Conservation (phyloP, 92 coral and sea anemone species). For the Blastomussa wellsi region DNA sequence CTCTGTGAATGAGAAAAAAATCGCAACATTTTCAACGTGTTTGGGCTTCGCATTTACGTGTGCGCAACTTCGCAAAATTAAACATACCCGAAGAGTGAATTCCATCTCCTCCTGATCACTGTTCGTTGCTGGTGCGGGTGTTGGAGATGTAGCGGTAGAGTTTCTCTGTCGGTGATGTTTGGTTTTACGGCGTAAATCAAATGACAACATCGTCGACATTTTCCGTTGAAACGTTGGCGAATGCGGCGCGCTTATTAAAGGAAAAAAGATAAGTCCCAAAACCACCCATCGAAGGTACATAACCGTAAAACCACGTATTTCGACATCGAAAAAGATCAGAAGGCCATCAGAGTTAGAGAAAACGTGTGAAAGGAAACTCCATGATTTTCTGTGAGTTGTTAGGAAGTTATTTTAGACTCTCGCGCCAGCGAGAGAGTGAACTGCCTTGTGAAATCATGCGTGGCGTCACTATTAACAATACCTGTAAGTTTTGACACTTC, state of each 20-base stretch:
- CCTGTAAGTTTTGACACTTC: conserved; percentile 68
- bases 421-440: conserved; percentile 34
- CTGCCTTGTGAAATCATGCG: conserved; percentile 70
- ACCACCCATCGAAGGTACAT: conserved; percentile 72
- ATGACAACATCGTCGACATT: conserved; percentile 66
- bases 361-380: background rate
- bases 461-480: conserved; percentile 59
- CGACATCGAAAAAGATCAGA: conserved; percentile 58
- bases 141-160: conserved; percentile 20
- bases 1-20: conserved; percentile 55
- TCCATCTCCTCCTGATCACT: conserved; percentile 76
- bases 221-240: conserved; percentile 21
- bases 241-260: conserved; percentile 6
- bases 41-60: background rate
- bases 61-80: background rate
- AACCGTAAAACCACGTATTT: conserved; percentile 53
- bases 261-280: conserved; percentile 43
- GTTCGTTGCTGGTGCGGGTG: conserved; percentile 16
- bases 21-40: background rate
- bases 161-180: conserved; percentile 75
- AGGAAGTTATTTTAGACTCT: conserved; percentile 15
- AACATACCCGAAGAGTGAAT: conserved; percentile 75
- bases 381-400: background rate
- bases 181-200: conserved; percentile 74
- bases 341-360: background rate